Evolutionary conservation across 2,113 vertebrate genomes (phyloP), one percentile per base, ranked within the genome.

Genomic region (Apaloderma vittatum): DNA sequence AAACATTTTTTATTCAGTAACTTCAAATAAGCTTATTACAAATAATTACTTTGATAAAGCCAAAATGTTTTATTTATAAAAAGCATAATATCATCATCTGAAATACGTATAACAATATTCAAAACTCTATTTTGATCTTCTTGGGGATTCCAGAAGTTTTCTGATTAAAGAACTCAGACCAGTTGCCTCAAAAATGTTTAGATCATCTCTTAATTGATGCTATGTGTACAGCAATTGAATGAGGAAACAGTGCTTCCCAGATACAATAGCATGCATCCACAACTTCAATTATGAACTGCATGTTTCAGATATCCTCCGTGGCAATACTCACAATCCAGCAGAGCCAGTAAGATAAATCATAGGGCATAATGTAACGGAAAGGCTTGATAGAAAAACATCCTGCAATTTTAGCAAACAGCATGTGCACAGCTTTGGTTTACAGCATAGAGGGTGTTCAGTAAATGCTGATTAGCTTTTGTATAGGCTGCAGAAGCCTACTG

Each of bases 21-120:
- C 86, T 91, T 95, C 51, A 91, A 94, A 84, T 89, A 92, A 67
- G 48, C 73, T 8, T 81, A 87, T 94, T 97, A 91, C 91, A 96
- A 96, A 96, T 87, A 96, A 91, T 95, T 95, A 84, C 86, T 96
- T 84, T 93, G 95, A 92, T 96, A 94, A 87, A 75, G 17, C 29
- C 45, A 84, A 86, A 91, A 94, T 94, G n/a, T 94, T 97, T 96
- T 96, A 84, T 96, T 93, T 89, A 86, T 89, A 82, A 81, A 95
- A 94, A 83, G 55, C n/a, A 94, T 84, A 84, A 74, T 57, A 93
- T 91, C 93, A 89, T 75, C 17, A 68, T 94, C 70, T 81, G 54
- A 91, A 94, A 86, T 58, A 85, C 17, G 20, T 63, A 63, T 36
- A 88, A 81, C 61, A 84, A 63, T 49, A 65, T 89, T 92, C 37